Percentiles rank a stretch among this genome's conserved stretches.
Evolutionary conservation across 2,797 vertebrate species (phyloP).

Genomic region (Melanotaenia maccullochi): DNA sequence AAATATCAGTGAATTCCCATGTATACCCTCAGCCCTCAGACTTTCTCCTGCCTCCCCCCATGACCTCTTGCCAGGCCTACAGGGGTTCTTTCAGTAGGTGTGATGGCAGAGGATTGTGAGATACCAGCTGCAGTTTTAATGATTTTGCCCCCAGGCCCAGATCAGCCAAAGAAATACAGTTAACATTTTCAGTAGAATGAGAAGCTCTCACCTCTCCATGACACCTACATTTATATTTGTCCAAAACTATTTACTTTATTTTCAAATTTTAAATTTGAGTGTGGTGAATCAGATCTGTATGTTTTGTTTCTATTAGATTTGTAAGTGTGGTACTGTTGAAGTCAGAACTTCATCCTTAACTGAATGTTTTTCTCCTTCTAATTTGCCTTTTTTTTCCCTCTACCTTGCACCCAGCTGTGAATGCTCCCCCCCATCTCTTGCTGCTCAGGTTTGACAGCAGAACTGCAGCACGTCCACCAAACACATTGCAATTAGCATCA

Average conservation of each 20-base stretch:
- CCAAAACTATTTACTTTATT: constrained; percentile 15
- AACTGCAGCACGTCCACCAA: constrained; percentile 52
- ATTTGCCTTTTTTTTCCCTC: not conserved
- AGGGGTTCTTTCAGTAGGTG: constrained; percentile 63
- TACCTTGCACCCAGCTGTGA: not conserved
- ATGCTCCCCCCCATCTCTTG: not conserved
- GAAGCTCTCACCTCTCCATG: constrained; percentile 41
- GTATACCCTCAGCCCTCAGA: constrained; percentile 20
- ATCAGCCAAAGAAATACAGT: constrained; percentile 63
- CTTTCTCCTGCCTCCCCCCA: constrained; percentile 18
- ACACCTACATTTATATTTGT: constrained; percentile 28
- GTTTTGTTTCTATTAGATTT: constrained; percentile 1
- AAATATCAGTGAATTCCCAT: constrained; percentile 26
- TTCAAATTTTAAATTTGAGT: not conserved
- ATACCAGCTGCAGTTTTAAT: constrained; percentile 75
- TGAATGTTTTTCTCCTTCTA: constrained; percentile 15
- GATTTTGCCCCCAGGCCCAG: constrained; percentile 68
- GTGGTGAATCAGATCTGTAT: constrained; percentile 3
- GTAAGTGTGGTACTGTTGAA: constrained; percentile 8
- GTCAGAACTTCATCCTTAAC: constrained; percentile 22
- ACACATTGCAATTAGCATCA: constrained; percentile 71
- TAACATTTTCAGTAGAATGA: constrained; percentile 45
- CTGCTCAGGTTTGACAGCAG: constrained; percentile 38
- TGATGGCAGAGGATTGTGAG: constrained; percentile 62
- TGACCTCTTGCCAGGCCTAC: constrained; percentile 65